Evolutionary conservation across 2,797 vertebrate genomes (phyloP), one percentile per base, ranked within the genome.

Genomic region (Semotilus atromaculatus): DNA sequence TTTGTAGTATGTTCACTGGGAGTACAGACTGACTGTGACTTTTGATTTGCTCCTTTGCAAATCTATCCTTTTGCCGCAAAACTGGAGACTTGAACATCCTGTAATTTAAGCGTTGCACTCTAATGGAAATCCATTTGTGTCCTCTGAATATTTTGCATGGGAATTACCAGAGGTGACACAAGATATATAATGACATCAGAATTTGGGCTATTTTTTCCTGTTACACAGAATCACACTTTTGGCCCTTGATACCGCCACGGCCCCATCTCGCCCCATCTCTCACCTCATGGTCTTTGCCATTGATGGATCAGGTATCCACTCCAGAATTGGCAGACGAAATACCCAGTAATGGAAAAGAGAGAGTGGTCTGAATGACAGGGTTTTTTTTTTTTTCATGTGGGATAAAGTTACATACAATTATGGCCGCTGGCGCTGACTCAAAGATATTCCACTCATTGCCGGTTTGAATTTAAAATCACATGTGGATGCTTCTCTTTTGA

Each of bases 51-150:
- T 76, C 38, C 36, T 75, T 68, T n/a, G 31, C 67, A 67, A 64
- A 36, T 43, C 55, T 83, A 23, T 85, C 23, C 45, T 53, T 77
- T 85, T 82, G 78, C 71, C 21, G 16, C 55, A 72, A 71, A 77
- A 83, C 34, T 26, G 11, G 84, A 77, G 71, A 76, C n/a, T 26
- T 55, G 82, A 78, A 67, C 76, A 68, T 83, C 67, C 77, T 79
- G 72, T 84, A 79, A 86, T 80, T 64, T 84, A 84, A 86, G 45
- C 60, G 23, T 68, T 18, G 45, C 67, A 73, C 71, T 74, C 60
- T 58, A 78, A 79, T 77, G 78, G 67, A 86, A 82, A 84, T 80
- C 75, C 71, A 80, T 80, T 82, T 86, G 40, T 85, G 80, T 83
- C 55, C 51, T 81, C 66, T 73, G 31, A 73, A 67, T 83, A 73